Evolutionary conservation across 2,888 invertebrate species (phyloP).

Genomic region (Molanna angustata): DNA sequence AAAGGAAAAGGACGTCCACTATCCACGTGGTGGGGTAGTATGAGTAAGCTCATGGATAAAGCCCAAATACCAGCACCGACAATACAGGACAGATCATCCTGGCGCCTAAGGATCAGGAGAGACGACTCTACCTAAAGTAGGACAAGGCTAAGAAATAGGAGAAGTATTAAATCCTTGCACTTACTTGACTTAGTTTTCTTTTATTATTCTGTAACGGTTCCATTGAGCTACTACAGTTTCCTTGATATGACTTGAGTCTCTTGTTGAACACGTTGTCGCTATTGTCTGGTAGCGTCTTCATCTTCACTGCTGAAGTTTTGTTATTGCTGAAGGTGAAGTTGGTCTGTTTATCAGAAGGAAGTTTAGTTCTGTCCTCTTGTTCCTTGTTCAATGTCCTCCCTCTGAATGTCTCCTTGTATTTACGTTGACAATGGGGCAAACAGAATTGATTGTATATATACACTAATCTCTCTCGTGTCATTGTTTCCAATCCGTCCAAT

Average conservation of each 20-base stretch:
- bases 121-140: too few relatives aligned
- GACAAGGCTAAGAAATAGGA: too few relatives aligned
- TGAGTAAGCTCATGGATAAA: too few relatives aligned
- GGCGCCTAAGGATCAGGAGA: too few relatives aligned
- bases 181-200: slow-evolving; percentile 9
- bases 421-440: slow-evolving; percentile 50
- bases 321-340: background rate
- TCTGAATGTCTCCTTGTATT: slow-evolving; percentile 44
- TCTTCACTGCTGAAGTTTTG: too few relatives aligned
- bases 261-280: background rate
- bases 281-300: slow-evolving; percentile 6
- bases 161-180: background rate
- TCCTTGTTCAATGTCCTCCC: slow-evolving; percentile 8
- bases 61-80: too few relatives aligned
- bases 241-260: slow-evolving; percentile 6
- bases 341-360: background rate
- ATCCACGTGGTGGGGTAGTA: too few relatives aligned
- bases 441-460: slow-evolving; percentile 49
- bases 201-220: slow-evolving; percentile 4
- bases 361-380: slow-evolving; percentile 10
- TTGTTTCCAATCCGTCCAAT: slow-evolving; percentile 15
- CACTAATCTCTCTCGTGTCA: slow-evolving; percentile 40
- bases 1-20: too few relatives aligned
- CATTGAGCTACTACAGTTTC: too few relatives aligned
- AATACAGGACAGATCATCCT: too few relatives aligned